Conservation (phyloP, 2,113 vertebrate species). For the Malaclemys terrapin region DNA sequence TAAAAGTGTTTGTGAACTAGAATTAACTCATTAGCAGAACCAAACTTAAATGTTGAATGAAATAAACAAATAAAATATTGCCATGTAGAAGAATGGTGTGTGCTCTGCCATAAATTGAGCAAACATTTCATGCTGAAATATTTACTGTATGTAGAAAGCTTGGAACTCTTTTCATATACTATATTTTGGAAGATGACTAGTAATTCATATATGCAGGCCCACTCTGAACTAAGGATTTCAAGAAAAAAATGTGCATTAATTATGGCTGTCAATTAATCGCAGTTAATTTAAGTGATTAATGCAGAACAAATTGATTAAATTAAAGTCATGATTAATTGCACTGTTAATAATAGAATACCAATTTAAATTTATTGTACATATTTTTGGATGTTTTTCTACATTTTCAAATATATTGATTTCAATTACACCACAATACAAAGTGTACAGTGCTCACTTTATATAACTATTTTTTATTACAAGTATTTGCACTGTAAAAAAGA, state of each 20-base stretch:
- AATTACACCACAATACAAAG: no score
- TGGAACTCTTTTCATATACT: slow-evolving; percentile 27
- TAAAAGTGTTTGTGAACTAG: slow-evolving; percentile 47
- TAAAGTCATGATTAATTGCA: no score
- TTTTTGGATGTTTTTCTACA: no score
- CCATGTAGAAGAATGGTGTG: background rate
- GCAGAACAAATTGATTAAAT: no score
- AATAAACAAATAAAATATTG: background rate
- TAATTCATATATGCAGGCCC: background rate
- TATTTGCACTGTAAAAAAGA: no score
- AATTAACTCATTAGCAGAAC: slow-evolving; percentile 52
- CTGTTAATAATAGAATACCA: no score
- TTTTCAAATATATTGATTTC: no score
- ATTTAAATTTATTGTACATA: no score
- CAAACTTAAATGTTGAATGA: slow-evolving; percentile 55
- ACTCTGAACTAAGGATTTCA: background rate
- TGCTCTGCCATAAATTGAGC: slow-evolving; percentile 32
- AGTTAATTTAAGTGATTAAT: no score
- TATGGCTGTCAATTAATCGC: background rate
- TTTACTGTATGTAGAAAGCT: slow-evolving; percentile 16
- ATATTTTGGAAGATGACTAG: slow-evolving; percentile 31
- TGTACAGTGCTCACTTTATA: no score
- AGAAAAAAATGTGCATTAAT: background rate
- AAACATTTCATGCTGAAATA: background rate
- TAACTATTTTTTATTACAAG: no score